Evolutionary conservation across 2,888 invertebrate genomes (phyloP).

Genomic region (Synergus umbraculus): DNA sequence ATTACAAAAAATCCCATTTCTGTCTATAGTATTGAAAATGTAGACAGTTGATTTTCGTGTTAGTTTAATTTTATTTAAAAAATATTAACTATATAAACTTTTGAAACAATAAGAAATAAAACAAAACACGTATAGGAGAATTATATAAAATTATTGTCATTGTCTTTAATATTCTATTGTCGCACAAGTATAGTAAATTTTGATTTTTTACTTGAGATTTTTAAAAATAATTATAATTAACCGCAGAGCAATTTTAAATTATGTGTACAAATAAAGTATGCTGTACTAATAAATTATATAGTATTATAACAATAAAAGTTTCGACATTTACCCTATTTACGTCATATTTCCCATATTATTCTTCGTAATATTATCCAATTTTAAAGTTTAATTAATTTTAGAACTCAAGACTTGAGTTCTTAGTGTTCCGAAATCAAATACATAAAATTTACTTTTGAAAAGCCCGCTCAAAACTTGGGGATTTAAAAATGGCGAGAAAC

Average conservation of each 20-base stretch:
- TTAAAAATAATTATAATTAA: neutral
- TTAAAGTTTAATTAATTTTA: too few relatives aligned
- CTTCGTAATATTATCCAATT: too few relatives aligned
- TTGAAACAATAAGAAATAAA: too few relatives aligned
- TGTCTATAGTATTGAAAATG: conserved; percentile 64
- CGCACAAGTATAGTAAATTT: neutral
- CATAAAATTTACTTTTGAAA: too few relatives aligned
- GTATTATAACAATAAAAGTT: too few relatives aligned
- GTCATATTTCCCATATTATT: too few relatives aligned
- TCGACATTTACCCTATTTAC: too few relatives aligned
- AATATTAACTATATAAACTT: too few relatives aligned
- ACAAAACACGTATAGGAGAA: neutral
- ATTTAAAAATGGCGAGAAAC: neutral
- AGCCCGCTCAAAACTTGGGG: neutral
- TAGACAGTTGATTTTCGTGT: neutral
- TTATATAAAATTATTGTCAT: neutral
- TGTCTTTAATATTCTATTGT: neutral
- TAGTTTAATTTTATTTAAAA: too few relatives aligned
- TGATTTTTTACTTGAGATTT: neutral
- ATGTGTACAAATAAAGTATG: neutral
- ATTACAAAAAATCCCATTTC: conserved; percentile 77
- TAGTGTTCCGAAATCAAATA: too few relatives aligned
- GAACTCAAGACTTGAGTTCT: too few relatives aligned
- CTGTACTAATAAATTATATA: too few relatives aligned
- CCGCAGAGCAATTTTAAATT: neutral